Evolutionary conservation across 2,797 vertebrate genomes (phyloP), one percentile per base, ranked within the genome.

Genomic region (Gallinago stenura): DNA sequence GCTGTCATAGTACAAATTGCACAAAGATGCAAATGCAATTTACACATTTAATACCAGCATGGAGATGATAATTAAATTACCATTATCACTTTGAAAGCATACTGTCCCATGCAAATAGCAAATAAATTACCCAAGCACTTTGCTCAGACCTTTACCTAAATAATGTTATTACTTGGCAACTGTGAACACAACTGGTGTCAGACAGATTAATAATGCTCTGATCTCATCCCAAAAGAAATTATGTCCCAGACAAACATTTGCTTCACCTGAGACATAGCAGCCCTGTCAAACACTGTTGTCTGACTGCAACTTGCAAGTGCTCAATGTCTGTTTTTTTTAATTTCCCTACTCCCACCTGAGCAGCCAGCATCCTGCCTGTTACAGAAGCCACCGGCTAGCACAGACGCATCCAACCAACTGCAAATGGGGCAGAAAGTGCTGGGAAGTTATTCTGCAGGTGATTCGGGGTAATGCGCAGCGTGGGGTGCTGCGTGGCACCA

Each of bases 391-490:
- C 20, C 2, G 12, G 4, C 19, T 31, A 15, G 31, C 62, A 35
- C 0, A 0, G 51, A 12, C 2, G 14, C 56, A 31, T 22, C 2
- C 1, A 72, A 39, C 9, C 0, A 0, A 20, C 26, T 22, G 31
- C 30, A 45, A 31, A 41, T 0, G 0, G 61, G 12, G 17, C 35
- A 26, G 31, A 25, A 60, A 45, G 13, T 1, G 12, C 43, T 20
- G 16, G 35, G 31, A 54, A 26, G 43, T 4, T 4, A 1, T 25
- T 24, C n/a, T 65, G 28, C 10, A 50, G 16, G 13, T 17, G 39
- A 24, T 8, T 30, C 0, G 1, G 1, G 25, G 78, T 16, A 39
- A 6, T 0, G 35, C 3, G 4, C 48, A 46, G 48, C 39, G 20
- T 24, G 4, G 12, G n/a, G n/a, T 3, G 9, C 35, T 16, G 33